phyloP scores from a whole-genome alignment of 2,113 vertebrate species.

The Leucopsar rothschildi region DNA sequence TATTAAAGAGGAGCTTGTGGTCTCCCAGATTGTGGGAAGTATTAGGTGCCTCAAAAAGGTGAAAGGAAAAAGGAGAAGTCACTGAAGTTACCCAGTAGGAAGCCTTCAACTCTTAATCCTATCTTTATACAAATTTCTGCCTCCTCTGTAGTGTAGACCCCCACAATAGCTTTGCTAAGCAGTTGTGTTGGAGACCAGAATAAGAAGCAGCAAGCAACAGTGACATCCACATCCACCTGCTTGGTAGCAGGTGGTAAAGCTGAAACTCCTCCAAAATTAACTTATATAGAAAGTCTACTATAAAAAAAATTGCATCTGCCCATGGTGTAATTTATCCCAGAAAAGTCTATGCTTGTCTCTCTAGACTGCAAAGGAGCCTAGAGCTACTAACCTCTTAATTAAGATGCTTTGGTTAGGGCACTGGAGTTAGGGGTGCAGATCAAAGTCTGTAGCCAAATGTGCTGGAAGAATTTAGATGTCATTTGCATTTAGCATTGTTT shows the following conservation, averaged over 20 bases:
- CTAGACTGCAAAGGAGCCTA: not conserved
- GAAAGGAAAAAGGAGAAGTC: not conserved
- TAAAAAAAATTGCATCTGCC: not conserved
- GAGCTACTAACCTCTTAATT: not conserved
- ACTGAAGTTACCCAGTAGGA: not conserved
- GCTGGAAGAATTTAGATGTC: not conserved
- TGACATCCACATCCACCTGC: not conserved
- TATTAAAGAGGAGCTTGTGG: not conserved
- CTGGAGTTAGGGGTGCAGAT: not conserved
- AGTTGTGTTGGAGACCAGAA: not conserved
- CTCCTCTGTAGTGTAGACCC: fast-evolving
- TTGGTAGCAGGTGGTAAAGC: not conserved
- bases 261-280: not conserved
- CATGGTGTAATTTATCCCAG: not conserved
- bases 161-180: not conserved
- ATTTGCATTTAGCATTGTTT: not conserved
- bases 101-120: not conserved
- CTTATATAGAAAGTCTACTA: not conserved
- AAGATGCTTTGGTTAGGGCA: not conserved
- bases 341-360: not conserved
- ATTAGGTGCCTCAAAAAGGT: not conserved
- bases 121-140: not conserved
- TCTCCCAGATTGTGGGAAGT: not conserved
- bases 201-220: not conserved
- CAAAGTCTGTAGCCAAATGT: not conserved